A percentile compares a stretch with the other conserved stretches of the same genome.
These are phyloP conservation scores for Chaunax sp. DNA, from an alignment of 2,797 vertebrate species.

Conservation along the genomic window DNA sequence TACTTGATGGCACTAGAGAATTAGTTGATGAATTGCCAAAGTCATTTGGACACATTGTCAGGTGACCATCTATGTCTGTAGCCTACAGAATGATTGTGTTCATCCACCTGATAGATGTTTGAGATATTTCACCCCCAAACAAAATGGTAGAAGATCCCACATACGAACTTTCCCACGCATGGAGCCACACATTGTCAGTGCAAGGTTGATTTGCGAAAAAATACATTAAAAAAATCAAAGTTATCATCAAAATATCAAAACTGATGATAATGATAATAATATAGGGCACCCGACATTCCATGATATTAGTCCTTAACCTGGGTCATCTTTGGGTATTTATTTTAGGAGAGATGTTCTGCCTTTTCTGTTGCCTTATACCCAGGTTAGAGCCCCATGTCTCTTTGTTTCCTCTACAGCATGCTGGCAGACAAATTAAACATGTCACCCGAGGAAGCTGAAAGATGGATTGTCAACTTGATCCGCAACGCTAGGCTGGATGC, in stretches of 20 bases:
- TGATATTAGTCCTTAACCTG: neutral
- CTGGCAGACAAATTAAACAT: slow-evolving; percentile 97
- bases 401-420: slow-evolving; percentile 87
- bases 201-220: no score
- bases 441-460: slow-evolving; percentile 95
- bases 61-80: neutral
- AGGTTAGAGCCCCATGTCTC: slow-evolving; percentile 14
- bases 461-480: slow-evolving; percentile 97
- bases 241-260: no score
- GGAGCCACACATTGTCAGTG: no score
- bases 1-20: neutral
- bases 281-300: no score
- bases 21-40: neutral
- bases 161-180: no score
- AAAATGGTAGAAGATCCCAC: no score
- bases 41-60: neutral
- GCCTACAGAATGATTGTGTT: no score
- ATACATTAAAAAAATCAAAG: no score
- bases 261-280: no score
- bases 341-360: neutral
- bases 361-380: neutral
- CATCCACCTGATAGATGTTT: neutral
- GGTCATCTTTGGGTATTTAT: neutral
- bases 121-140: no score
- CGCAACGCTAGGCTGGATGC: slow-evolving; percentile 95